Conservation (phyloP, 2,888 invertebrate genomes). For the Ectropis crepuscularia region DNA sequence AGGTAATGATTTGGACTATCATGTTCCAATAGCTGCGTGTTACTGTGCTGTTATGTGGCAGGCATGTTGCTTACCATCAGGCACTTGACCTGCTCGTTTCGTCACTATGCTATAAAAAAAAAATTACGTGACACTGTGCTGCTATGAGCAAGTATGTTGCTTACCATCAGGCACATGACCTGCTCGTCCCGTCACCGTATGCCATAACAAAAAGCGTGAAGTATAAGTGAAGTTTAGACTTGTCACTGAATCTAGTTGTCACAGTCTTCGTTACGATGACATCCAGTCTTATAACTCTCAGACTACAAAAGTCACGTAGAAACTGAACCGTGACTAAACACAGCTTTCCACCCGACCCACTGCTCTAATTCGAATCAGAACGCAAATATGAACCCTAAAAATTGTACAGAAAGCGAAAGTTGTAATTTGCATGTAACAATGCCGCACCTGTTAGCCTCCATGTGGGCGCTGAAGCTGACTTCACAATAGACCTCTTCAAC, state of each 20-base stretch:
- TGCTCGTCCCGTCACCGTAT: no score
- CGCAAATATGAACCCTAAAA: slow-evolving; percentile 60
- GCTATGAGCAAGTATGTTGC: no score
- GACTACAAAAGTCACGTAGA: not conserved
- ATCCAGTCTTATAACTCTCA: not conserved
- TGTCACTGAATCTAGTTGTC: not conserved
- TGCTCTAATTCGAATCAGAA: slow-evolving; percentile 39
- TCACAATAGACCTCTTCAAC: slow-evolving; percentile 72
- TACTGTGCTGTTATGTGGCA: no score
- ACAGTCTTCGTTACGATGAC: not conserved
- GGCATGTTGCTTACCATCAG: no score
- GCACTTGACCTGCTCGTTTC: no score
- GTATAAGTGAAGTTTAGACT: no score
- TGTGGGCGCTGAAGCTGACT: slow-evolving; percentile 74
- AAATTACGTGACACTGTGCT: no score
- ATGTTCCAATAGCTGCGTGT: no score
- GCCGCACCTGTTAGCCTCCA: slow-evolving; percentile 77
- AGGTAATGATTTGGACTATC: no score
- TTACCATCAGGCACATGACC: no score
- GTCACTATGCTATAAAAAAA: no score
- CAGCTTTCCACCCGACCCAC: slow-evolving; percentile 20
- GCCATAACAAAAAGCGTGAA: no score
- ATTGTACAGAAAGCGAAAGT: slow-evolving; percentile 78
- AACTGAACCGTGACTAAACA: slow-evolving; percentile 11
- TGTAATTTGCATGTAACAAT: slow-evolving; percentile 83